Evolutionary conservation across 2,113 vertebrate genomes (phyloP).

Genomic region (Vimba vimba): DNA sequence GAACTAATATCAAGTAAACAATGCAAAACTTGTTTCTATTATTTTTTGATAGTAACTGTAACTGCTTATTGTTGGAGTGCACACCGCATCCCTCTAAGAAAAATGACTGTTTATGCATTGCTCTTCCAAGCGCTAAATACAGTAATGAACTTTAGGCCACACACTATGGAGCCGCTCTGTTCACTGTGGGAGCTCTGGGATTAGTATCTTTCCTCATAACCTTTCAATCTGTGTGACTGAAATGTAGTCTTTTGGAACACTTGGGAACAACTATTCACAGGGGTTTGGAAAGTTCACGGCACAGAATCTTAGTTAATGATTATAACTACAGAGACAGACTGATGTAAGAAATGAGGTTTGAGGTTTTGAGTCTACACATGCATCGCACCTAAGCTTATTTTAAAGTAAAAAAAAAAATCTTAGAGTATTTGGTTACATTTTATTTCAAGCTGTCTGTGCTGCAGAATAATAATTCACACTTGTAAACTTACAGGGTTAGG

Average conservation of each 20-base stretch:
- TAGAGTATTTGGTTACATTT: too few relatives aligned
- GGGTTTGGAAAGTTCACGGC: not conserved
- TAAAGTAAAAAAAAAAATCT: too few relatives aligned
- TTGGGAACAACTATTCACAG: not conserved
- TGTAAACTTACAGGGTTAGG: too few relatives aligned
- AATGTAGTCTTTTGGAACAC: not conserved
- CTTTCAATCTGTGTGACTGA: conserved; percentile 4
- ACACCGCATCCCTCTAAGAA: not conserved
- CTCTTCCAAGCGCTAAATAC: conserved; percentile 22
- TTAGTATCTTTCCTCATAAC: conserved; percentile 4
- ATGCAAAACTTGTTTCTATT: not conserved
- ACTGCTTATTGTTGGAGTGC: conserved; percentile 43
- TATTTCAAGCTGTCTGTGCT: too few relatives aligned
- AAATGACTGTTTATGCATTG: conserved; percentile 22
- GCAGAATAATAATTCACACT: too few relatives aligned
- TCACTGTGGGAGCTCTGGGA: conserved; percentile 13
- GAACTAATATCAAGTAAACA: not conserved
- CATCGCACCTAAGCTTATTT: not conserved
- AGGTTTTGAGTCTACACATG: not conserved
- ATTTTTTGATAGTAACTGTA: conserved; percentile 12
- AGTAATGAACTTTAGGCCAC: not conserved
- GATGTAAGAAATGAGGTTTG: not conserved
- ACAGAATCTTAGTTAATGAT: not conserved
- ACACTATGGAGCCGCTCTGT: not conserved
- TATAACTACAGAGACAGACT: not conserved